A percentile compares a stretch with the other conserved stretches of the same genome.
Conservation (phyloP, 2,888 invertebrate genomes). For the Cephus nigrinus region DNA sequence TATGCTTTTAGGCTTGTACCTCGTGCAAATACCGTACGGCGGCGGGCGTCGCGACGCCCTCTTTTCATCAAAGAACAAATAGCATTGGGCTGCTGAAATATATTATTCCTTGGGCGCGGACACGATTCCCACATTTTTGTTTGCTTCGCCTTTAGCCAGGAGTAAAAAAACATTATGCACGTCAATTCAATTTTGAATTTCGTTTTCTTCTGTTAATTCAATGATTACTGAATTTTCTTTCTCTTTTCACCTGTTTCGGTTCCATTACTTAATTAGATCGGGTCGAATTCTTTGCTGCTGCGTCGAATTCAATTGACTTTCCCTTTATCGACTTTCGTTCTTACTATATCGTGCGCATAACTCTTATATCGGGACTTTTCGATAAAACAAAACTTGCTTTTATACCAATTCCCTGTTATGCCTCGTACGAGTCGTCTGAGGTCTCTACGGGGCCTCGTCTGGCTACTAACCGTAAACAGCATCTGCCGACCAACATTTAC, state of each 20-base stretch:
- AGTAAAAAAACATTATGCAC: neutral
- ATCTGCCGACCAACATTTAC: neutral
- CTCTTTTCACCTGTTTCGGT: too few species aligned
- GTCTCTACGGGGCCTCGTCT: neutral
- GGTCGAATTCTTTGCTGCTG: too few species aligned
- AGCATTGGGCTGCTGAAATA: slow-evolving; percentile 14
- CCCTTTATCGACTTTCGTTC: too few species aligned
- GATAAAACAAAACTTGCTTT: neutral
- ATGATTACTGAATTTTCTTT: neutral
- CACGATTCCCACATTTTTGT: neutral
- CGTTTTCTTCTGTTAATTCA: neutral
- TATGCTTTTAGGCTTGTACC: slow-evolving; percentile 7
- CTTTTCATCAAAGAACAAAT: slow-evolving; percentile 14
- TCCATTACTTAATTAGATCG: too few species aligned
- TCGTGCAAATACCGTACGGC: neutral
- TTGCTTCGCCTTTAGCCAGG: neutral
- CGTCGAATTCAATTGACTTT: too few species aligned
- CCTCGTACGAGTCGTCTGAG: neutral
- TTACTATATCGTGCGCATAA: too few species aligned
- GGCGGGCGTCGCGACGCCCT: neutral
- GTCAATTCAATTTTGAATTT: slow-evolving; percentile 2
- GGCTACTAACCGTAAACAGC: neutral
- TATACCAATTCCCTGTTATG: neutral
- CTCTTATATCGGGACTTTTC: neutral
- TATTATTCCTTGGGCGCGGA: slow-evolving; percentile 3